A percentile compares a stretch with the other conserved stretches of the same genome.
These are phyloP conservation scores for Pipra filicauda DNA, from an alignment of 2,113 vertebrate species.

Conservation along the genomic window DNA sequence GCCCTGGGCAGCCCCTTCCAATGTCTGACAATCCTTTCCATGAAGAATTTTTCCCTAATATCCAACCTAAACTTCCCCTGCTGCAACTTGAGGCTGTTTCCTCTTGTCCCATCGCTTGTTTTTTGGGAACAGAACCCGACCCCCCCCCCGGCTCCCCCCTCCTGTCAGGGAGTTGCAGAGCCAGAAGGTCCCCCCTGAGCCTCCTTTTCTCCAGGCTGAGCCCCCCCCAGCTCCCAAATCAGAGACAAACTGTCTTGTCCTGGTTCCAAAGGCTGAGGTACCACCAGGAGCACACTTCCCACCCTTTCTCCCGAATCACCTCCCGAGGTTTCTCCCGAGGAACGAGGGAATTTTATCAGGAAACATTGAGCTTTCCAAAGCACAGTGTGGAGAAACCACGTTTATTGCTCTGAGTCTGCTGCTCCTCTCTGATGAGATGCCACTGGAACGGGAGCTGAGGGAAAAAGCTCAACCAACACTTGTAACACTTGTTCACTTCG, in stretches of 20 bases:
- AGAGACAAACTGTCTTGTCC: not conserved
- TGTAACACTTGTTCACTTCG: not conserved
- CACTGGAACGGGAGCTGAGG: rapidly evolving
- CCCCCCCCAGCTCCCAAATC: not conserved
- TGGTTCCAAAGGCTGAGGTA: not conserved
- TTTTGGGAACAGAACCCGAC: not conserved
- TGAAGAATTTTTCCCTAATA: not conserved
- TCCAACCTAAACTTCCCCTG: not conserved
- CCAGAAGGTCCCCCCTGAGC: not conserved
- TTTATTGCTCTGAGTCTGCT: not conserved
- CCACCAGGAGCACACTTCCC: not conserved
- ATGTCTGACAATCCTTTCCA: not conserved
- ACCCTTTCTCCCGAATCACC: not conserved
- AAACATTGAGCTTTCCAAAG: not conserved
- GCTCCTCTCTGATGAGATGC: not conserved
- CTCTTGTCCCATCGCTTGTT: not conserved
- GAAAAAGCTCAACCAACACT: not conserved
- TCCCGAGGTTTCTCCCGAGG: not conserved
- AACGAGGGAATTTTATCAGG: not conserved
- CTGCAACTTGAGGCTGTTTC: not conserved
- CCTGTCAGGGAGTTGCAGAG: not conserved
- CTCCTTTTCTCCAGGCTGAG: not conserved
- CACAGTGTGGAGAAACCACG: not conserved
- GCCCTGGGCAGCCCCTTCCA: not conserved
- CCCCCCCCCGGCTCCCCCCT: too few species aligned